Evolutionary conservation across 2,797 vertebrate genomes (phyloP).

Genomic region (Zalophus californianus): DNA sequence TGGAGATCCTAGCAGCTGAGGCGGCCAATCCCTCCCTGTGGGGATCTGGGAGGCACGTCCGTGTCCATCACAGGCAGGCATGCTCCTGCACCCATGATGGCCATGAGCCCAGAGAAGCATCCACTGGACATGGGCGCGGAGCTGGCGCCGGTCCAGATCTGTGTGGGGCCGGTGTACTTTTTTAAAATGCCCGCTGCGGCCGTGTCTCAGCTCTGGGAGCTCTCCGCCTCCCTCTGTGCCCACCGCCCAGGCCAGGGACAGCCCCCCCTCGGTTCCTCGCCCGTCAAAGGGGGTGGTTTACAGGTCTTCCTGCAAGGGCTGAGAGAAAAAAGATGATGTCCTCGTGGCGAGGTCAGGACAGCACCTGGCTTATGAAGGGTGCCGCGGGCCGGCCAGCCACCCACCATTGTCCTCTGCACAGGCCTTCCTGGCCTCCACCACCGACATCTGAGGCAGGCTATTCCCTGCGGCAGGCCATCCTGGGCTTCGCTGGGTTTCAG

Average conservation of each 20-base stretch:
- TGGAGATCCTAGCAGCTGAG: too few relatives aligned
- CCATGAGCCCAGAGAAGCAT: neutral
- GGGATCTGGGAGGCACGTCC: too few relatives aligned
- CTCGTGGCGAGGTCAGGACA: too few relatives aligned
- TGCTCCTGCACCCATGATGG: accelerated
- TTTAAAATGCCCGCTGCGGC: neutral
- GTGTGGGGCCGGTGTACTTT: neutral
- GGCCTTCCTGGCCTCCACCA: accelerated
- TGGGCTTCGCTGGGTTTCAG: neutral
- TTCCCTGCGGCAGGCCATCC: accelerated
- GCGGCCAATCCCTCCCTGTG: accelerated
- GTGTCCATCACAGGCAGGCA: neutral
- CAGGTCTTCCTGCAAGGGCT: neutral
- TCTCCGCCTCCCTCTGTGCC: too few relatives aligned
- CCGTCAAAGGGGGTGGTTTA: neutral
- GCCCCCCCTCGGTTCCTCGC: too few relatives aligned
- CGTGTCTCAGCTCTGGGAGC: neutral
- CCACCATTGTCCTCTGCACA: accelerated
- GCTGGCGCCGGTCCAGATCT: accelerated
- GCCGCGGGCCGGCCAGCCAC: accelerated
- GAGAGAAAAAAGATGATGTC: neutral
- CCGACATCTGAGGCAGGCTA: accelerated
- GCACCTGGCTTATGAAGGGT: too few relatives aligned
- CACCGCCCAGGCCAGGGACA: neutral
- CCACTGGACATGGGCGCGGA: accelerated